Conservation (phyloP, 2,888 invertebrate genomes). For the Cheilosia variabilis region DNA sequence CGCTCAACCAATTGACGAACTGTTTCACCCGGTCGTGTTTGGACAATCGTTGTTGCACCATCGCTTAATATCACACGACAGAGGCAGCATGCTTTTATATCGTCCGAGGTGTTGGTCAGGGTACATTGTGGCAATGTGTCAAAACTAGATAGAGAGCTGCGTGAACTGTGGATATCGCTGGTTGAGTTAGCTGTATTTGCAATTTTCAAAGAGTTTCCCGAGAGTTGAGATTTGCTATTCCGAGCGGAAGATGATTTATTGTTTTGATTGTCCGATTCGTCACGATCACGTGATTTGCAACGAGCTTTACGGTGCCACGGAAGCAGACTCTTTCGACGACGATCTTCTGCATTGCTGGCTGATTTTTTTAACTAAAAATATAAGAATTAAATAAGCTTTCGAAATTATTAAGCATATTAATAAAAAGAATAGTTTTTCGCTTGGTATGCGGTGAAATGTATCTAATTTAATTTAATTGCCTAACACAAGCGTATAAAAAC, state of each 20-base stretch:
- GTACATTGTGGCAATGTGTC: constrained; percentile 79
- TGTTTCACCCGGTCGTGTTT: constrained; percentile 90
- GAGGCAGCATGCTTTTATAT: constrained; percentile 83
- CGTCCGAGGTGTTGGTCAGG: constrained; percentile 52
- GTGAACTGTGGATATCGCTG: constrained; percentile 82
- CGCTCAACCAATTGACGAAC: constrained; percentile 91
- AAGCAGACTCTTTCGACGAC: constrained; percentile 93
- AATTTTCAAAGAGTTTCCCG: constrained; percentile 79
- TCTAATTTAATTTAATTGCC: too few relatives aligned
- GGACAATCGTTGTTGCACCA: constrained; percentile 96
- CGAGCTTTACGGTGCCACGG: constrained; percentile 94
- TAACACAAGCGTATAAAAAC: too few relatives aligned
- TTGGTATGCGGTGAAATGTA: constrained; percentile 12
- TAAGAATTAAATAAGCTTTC: constrained; percentile 25
- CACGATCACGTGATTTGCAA: constrained; percentile 87
- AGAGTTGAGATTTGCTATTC: constrained; percentile 73
- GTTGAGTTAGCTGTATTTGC: constrained; percentile 79
- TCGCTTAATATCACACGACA: constrained; percentile 95
- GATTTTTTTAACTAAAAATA: constrained; percentile 89
- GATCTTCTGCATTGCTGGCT: constrained; percentile 93
- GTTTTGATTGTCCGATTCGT: constrained; percentile 77
- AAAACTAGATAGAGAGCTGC: constrained; percentile 83
- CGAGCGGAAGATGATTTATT: constrained; percentile 63
- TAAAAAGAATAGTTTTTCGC: neutral
- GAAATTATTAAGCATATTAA: constrained; percentile 11